Percentiles rank a stretch among this genome's conserved stretches.
These are phyloP conservation scores for Tragelaphus eurycerus DNA, from an alignment of 2,797 vertebrate genomes.

Conservation along the genomic window DNA sequence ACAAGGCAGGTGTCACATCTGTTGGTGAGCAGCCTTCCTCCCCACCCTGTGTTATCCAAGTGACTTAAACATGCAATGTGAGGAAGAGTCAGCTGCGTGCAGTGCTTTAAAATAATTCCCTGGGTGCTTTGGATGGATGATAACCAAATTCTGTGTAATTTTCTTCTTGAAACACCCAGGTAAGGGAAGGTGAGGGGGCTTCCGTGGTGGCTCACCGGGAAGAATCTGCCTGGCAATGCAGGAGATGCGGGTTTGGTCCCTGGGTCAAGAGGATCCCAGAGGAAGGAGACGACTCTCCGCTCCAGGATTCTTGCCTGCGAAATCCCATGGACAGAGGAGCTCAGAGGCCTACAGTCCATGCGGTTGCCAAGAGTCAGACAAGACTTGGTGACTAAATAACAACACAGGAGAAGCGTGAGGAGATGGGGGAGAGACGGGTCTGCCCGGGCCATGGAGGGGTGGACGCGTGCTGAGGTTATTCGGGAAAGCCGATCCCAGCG, in stretches of 20 bases:
- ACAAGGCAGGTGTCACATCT: too few species aligned
- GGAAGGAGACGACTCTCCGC: fast-evolving
- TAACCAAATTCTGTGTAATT: not conserved
- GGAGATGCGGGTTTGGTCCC: not conserved
- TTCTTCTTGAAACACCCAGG: not conserved
- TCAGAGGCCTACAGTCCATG: not conserved
- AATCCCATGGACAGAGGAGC: not conserved
- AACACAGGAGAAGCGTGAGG: not conserved
- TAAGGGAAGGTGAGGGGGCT: not conserved
- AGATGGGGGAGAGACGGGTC: not conserved
- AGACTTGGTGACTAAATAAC: not conserved
- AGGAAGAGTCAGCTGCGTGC: not conserved
- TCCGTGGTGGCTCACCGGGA: not conserved
- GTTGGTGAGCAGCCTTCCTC: too few species aligned
- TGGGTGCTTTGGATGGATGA: not conserved
- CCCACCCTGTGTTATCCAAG: not conserved
- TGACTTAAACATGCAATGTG: not conserved
- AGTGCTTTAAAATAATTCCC: not conserved
- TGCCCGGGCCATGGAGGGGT: not conserved
- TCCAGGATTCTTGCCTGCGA: not conserved
- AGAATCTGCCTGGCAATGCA: not conserved
- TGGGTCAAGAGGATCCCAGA: not conserved
- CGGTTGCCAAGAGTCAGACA: not conserved
- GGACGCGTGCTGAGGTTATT: not conserved
- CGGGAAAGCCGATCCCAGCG: fast-evolving